Evolutionary conservation across 2,797 vertebrate genomes (phyloP).

Genomic region (Miichthys miiuy): DNA sequence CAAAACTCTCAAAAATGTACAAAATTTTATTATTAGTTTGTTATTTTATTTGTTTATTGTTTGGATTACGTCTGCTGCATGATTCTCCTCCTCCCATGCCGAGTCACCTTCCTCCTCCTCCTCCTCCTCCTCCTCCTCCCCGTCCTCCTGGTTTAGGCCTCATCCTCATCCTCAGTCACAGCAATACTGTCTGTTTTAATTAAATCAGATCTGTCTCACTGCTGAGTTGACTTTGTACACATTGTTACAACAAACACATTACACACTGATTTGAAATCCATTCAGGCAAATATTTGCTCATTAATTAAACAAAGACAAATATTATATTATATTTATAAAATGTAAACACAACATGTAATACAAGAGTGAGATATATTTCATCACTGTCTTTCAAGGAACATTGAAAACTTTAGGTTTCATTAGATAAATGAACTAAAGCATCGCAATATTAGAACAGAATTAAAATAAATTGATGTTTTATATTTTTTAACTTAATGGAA

Average conservation of each 20-base stretch:
- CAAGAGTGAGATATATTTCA: too few species aligned
- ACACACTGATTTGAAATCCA: not conserved
- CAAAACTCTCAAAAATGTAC: not conserved
- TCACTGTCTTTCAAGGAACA: not conserved
- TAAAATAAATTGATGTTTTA: not conserved
- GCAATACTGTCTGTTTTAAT: not conserved
- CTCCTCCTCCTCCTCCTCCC: not conserved
- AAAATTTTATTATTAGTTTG: not conserved
- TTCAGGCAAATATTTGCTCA: not conserved
- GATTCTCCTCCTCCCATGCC: not conserved
- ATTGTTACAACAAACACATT: not conserved
- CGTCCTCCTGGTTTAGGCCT: not conserved
- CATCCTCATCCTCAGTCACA: not conserved
- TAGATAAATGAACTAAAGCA: too few species aligned
- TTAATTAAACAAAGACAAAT: not conserved
- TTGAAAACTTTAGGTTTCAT: too few species aligned
- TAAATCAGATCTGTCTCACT: not conserved
- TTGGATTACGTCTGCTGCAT: not conserved
- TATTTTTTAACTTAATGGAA: not conserved
- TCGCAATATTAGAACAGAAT: too few species aligned
- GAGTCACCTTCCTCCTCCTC: not conserved
- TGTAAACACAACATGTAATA: not conserved
- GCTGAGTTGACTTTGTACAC: slow-evolving; percentile 15
- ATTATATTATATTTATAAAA: not conserved
- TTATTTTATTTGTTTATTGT: not conserved